Evolutionary conservation across 2,113 vertebrate species (phyloP), one percentile per base, ranked within the genome.

Genomic region (Alligator sinensis): DNA sequence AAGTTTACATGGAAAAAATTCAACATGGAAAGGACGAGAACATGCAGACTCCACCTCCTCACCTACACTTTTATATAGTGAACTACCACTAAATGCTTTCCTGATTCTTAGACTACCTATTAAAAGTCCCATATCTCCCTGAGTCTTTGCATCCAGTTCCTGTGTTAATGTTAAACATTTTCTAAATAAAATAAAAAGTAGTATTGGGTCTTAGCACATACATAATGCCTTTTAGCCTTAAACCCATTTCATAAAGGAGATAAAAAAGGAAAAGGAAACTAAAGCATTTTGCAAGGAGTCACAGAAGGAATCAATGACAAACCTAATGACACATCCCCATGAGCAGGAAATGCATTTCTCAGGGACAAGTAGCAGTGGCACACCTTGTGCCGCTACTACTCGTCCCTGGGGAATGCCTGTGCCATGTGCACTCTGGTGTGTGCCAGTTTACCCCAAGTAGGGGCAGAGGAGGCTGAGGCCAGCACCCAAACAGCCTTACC

Each of bases 1-100:
- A 77, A 30, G 5, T 10, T 60, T 84, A 38, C 11, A 84, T 11
- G 30, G 84, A 96, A 94, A 21, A 84, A 76, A 87, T 76, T 2
- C 13, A 28, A n/a, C 21, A 18, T 34, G 83, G 11, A 86, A 72
- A 30, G 24, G 19, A 28, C 10, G 86, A 66, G 25, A 64, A 6
- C 7, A 27, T 79, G 54, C 2, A 38, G 5, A 38, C 63, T 81
- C 61, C 25, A 68, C 28, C 16, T 87, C 63, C 77, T 13, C 19
- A 58, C 38, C 83, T 24, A 9, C 54, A 38, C 10, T 86, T 57
- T 64, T 70, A 60, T 59, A 93, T 77, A 38, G 60, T 5, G 59
- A 94, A 91, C 55, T 17, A 77, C 30, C 30, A 25, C 1, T 57
- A 85, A 11, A 79, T 5, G 28, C 78, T 80, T 88, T 80, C 17